Evolutionary conservation across 2,113 vertebrate species (phyloP).

Genomic region (Lophochroa leadbeateri): DNA sequence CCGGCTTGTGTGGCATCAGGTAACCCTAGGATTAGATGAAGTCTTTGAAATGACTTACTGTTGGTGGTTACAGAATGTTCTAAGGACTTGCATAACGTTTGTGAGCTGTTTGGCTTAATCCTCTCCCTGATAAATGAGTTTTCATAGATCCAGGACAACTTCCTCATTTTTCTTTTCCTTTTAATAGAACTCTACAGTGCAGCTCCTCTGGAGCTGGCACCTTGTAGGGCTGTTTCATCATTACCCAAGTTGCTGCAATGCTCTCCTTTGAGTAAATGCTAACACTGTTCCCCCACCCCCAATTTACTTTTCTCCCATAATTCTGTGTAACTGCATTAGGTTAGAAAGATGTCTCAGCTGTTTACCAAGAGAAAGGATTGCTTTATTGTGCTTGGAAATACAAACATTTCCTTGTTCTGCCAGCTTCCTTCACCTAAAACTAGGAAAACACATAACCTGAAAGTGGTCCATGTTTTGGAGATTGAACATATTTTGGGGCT

Average conservation of each 20-base stretch:
- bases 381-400: neutral
- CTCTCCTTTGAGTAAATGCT: neutral
- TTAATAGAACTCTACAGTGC: neutral
- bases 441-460: neutral
- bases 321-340: neutral
- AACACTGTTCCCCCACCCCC: neutral
- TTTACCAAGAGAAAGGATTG: neutral
- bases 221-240: neutral
- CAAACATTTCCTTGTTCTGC: neutral
- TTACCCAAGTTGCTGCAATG: neutral
- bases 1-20: neutral
- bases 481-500: neutral
- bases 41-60: neutral
- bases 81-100: neutral
- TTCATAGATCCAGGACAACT: constrained; percentile 35
- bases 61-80: neutral
- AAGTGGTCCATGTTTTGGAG: neutral
- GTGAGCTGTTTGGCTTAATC: neutral
- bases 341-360: neutral
- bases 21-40: neutral
- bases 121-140: constrained; percentile 6
- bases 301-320: neutral
- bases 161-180: constrained; percentile 36
- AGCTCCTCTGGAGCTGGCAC: neutral
- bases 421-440: neutral